Evolutionary conservation across 2,888 invertebrate species (phyloP).

Genomic region (Aspidapion aeneum): DNA sequence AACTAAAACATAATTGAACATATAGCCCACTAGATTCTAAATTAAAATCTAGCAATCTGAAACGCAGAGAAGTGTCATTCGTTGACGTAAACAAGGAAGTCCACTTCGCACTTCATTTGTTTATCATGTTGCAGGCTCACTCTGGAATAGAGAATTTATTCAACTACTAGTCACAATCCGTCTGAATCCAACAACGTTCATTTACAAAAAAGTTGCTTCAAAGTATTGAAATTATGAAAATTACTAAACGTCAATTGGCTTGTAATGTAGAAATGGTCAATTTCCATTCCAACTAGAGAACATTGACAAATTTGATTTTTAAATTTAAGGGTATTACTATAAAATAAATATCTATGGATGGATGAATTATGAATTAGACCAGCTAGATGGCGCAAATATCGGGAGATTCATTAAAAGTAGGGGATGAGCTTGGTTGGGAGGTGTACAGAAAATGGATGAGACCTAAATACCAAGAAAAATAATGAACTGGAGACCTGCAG

Average conservation of each 20-base stretch:
- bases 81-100: background rate
- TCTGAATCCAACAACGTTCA: background rate
- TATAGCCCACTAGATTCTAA: too few species aligned
- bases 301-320: background rate
- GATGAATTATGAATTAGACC: slow-evolving; percentile 16
- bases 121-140: background rate
- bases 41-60: too few species aligned
- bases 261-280: too few species aligned
- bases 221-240: too few species aligned
- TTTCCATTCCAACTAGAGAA: slow-evolving; percentile 3
- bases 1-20: too few species aligned
- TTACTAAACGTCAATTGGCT: too few species aligned
- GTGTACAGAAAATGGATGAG: too few species aligned
- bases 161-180: background rate
- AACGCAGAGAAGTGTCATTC: background rate
- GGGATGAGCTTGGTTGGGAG: too few species aligned
- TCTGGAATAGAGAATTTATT: background rate
- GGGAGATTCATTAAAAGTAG: too few species aligned
- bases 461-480: too few species aligned
- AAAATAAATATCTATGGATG: background rate
- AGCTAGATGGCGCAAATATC: slow-evolving; percentile 10
- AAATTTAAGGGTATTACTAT: background rate
- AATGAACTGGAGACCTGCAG: slow-evolving; percentile 12
- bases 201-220: background rate
- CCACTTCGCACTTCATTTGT: background rate